Percentiles rank a stretch among this genome's conserved stretches.
Conservation (phyloP, 2,888 invertebrate species). For the Drosophila antonietae region DNA sequence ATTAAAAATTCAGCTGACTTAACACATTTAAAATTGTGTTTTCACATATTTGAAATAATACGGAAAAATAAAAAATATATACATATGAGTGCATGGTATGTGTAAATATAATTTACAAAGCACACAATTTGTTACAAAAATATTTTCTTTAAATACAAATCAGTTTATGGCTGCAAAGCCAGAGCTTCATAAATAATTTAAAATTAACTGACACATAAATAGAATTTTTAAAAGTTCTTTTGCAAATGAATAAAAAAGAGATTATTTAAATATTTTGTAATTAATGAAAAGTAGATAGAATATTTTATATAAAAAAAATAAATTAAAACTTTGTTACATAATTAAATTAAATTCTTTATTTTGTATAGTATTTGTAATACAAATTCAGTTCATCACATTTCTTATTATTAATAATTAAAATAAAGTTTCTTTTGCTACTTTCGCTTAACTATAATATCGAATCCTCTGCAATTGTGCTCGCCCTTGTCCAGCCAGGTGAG, state of each 20-base stretch:
- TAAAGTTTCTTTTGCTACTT: conserved; percentile 50
- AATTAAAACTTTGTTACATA: not conserved
- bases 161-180: not conserved
- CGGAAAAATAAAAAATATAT: conserved; percentile 30
- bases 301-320: not conserved
- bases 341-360: conserved; percentile 11
- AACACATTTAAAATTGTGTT: conserved; percentile 71
- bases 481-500: conserved; percentile 53
- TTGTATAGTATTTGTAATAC: not conserved
- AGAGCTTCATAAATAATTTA: not conserved
- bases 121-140: conserved; percentile 24
- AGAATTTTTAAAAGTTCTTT: not conserved
- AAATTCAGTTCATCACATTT: conserved; percentile 1
- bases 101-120: conserved; percentile 64
- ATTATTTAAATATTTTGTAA: not conserved
- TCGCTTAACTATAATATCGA: conserved; percentile 77
- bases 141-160: conserved; percentile 4
- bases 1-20: conserved; percentile 74
- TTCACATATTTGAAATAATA: conserved; percentile 53
- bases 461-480: conserved; percentile 42
- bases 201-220: not conserved
- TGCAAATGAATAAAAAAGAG: not conserved
- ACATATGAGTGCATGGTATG: not conserved
- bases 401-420: not conserved
- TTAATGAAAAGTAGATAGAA: too few species aligned